phyloP scores from a whole-genome alignment of 2,888 invertebrate genomes.

The Crocallis elinguaria region DNA sequence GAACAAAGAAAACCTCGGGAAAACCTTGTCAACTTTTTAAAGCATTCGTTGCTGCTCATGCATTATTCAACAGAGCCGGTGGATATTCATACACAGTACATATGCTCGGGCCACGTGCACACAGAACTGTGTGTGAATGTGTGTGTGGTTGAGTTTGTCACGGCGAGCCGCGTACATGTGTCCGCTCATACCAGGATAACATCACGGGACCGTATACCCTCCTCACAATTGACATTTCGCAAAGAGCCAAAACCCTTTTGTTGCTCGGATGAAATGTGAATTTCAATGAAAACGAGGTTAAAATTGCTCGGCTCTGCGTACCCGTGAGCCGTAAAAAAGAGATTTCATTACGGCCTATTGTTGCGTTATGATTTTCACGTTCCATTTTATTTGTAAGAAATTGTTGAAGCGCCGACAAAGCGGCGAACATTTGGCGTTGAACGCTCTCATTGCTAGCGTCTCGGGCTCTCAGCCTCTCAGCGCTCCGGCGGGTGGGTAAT shows the following conservation, averaged over 20 bases:
- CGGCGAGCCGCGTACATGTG: conserved; percentile 55
- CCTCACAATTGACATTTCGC: conserved; percentile 77
- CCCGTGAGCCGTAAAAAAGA: conserved; percentile 67
- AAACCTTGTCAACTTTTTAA: conserved; percentile 83
- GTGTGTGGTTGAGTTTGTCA: conserved; percentile 51
- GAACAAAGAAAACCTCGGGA: conserved; percentile 78
- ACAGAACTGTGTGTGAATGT: conserved; percentile 32
- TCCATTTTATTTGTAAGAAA: conserved; percentile 68
- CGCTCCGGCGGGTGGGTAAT: conserved; percentile 64
- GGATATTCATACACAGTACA: conserved; percentile 45
- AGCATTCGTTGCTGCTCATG: conserved; percentile 76
- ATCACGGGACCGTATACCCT: conserved; percentile 60
- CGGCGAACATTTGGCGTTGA: conserved; percentile 57
- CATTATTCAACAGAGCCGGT: conserved; percentile 72
- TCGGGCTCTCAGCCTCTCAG: conserved; percentile 53
- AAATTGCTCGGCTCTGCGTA: conserved; percentile 70
- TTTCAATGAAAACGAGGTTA: conserved; percentile 79
- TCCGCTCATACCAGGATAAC: conserved; percentile 57
- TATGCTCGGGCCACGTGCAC: conserved; percentile 27
- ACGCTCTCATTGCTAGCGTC: conserved; percentile 58
- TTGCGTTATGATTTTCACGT: conserved; percentile 74
- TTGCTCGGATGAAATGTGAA: conserved; percentile 75
- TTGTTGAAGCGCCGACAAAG: conserved; percentile 52
- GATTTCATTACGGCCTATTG: conserved; percentile 77
- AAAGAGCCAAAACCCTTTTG: conserved; percentile 73